Evolutionary conservation across 2,888 invertebrate genomes (phyloP).

Genomic region (Drymonia ruficornis): DNA sequence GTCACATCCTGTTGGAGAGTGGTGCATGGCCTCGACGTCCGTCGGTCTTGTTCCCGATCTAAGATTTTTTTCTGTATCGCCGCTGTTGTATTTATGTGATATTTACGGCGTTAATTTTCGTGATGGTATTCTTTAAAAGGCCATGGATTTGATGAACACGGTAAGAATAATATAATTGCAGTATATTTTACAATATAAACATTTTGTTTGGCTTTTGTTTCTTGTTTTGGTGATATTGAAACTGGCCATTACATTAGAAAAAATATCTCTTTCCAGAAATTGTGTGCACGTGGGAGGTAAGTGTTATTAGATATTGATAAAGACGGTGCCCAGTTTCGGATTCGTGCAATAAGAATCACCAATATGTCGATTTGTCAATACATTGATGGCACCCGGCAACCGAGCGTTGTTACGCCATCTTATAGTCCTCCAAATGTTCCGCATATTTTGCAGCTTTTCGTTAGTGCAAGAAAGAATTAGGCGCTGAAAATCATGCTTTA

Average conservation of each 20-base stretch:
- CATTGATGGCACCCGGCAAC: slow-evolving; percentile 80
- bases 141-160: slow-evolving; percentile 86
- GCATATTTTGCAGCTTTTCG: slow-evolving; percentile 76
- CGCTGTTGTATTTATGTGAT: slow-evolving; percentile 68
- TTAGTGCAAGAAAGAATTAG: slow-evolving; percentile 63
- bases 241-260: slow-evolving; percentile 85
- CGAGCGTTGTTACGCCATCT: slow-evolving; percentile 85
- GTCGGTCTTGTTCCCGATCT: slow-evolving; percentile 60
- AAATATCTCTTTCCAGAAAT: slow-evolving; percentile 85
- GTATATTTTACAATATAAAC: slow-evolving; percentile 57
- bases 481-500: slow-evolving; percentile 71
- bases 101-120: slow-evolving; percentile 75
- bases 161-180: slow-evolving; percentile 70
- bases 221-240: slow-evolving; percentile 85
- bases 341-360: slow-evolving; percentile 62
- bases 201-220: slow-evolving; percentile 84
- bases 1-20: slow-evolving; percentile 79
- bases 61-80: slow-evolving; percentile 66
- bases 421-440: slow-evolving; percentile 79
- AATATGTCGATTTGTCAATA: slow-evolving; percentile 82
- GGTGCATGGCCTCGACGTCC: slow-evolving; percentile 77
- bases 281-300: slow-evolving; percentile 84
- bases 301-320: slow-evolving; percentile 72
- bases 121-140: slow-evolving; percentile 84
- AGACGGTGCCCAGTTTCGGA: slow-evolving; percentile 69